Base-by-base conservation (phyloP, 2,888 invertebrate species). In the Ophraella communa region DNA sequence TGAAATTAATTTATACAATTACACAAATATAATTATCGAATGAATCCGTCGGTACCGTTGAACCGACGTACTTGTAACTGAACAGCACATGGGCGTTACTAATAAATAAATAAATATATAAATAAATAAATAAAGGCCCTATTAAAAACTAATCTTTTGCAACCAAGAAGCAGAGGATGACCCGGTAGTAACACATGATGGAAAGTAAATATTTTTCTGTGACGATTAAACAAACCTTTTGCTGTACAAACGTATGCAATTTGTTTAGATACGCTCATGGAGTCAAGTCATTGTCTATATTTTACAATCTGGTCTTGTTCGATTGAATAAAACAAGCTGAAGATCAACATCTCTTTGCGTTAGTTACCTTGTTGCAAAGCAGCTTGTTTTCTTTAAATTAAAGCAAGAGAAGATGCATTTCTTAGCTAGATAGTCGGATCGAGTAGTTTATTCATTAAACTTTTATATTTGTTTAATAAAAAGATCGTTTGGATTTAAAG, bases 1-100 rank as follows among this genome's bases (percentile, higher is more conserved):
- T 45, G 57, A 69, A 72, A 71, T 71, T 71, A 73, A 72, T 73
- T 73, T 71, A 73, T 71, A 70, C 71, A 73, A 72, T 72, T 73
- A 72, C 67, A 72, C 66, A 72, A 71, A 71, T 70, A 72, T 73
- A 72, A 73, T 73, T 73, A 73, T 70, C 67, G 67, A 62, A 60
- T 61, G 64, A 63, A 59, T 30, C 21, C 33, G n/a, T n/a, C n/a
- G 8, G 57, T 59, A 53, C 44, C 42, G 44, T 44, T 56, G 24
- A 56, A 45, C 35, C 3, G 18, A 42, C 11, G 23, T 23, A 35
- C 10, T 14, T 23, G 10, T 39, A 54, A 23, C 39, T 23, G 39
- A 35, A 39, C 8, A 39, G 39, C 14, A 39, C 39, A 39, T 4
- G 7, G 39, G 39, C 39, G 39, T 39, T 17, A 17, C 39, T 17